Conservation (phyloP, 2,113 vertebrate genomes). For the Acrocephalus kingi region DNA sequence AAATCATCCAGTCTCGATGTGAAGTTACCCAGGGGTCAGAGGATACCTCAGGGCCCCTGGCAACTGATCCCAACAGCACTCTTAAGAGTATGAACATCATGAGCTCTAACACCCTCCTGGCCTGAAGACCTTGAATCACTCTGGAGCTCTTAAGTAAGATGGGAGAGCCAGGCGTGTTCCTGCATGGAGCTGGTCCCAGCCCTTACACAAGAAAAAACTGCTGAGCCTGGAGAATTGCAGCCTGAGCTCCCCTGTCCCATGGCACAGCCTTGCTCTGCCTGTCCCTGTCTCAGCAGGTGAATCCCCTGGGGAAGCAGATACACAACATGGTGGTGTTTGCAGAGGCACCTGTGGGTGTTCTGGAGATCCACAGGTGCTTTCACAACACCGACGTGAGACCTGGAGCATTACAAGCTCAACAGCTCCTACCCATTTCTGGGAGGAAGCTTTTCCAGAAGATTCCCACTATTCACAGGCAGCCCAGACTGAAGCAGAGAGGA, state of each 20-base stretch:
- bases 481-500: neutral
- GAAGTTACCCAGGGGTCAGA: neutral
- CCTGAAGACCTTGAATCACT: neutral
- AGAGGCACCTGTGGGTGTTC: neutral
- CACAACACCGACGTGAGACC: neutral
- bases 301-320: neutral
- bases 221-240: neutral
- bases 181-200: neutral
- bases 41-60: fast-evolving
- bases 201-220: neutral
- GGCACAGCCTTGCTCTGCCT: neutral
- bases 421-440: neutral
- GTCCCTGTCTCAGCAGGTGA: neutral
- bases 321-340: fast-evolving
- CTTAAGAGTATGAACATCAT: fast-evolving
- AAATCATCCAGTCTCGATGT: neutral
- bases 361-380: fast-evolving
- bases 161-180: neutral
- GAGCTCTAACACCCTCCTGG: neutral
- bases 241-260: neutral
- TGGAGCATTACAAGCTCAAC: neutral
- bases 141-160: neutral
- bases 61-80: neutral
- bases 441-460: neutral
- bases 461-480: neutral